Evolutionary conservation across 2,113 vertebrate genomes (phyloP), one percentile per base, ranked within the genome.

Genomic region (Mobula birostris): DNA sequence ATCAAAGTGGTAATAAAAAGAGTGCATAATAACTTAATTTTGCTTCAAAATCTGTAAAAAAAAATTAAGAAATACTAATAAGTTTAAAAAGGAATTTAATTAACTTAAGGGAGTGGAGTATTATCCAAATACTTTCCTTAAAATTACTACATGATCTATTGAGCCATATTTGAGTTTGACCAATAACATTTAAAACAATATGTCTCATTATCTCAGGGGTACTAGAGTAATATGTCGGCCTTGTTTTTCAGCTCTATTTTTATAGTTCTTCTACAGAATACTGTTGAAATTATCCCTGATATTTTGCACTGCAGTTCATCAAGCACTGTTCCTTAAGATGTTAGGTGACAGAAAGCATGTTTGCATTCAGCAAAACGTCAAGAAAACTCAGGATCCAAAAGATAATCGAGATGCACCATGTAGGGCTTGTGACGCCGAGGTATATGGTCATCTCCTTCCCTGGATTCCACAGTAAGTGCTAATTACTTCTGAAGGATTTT

Each of bases 351-450:
- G 70, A 56, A 74, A 74, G n/a, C 36, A 74, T 68, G 91, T 29
- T 74, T 74, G n/a, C 12, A 36, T 93, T 91, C 91, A 93, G 91
- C 32, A 74, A 93, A 93, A 93, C 74, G 36, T 93, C 68, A 93
- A 74, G 29, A 66, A 91, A 93, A 93, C 12, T 93, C 68, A 56
- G 36, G 58, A 93, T 74, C 56, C 68, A 15, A 74, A 93, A 9
- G 91, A 36, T 74, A 70, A 93, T 24, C 24, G 36, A 56, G 32
- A 74, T 15, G n/a, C 58, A 63, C 58, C 58, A 32, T 92, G 21
- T 70, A 27, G 36, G 14, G 58, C 19, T 92, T n/a, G 36, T 70
- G n/a, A 68, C 9, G 5, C 66, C 48, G 90, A 27, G 19, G 66
- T 93, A 48, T 24, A 12, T 15, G 36, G 17, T 36, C 24, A 93